Evolutionary conservation across 2,113 vertebrate genomes (phyloP), one percentile per base, ranked within the genome.

Genomic region (Rhinopithecus roxellana): DNA sequence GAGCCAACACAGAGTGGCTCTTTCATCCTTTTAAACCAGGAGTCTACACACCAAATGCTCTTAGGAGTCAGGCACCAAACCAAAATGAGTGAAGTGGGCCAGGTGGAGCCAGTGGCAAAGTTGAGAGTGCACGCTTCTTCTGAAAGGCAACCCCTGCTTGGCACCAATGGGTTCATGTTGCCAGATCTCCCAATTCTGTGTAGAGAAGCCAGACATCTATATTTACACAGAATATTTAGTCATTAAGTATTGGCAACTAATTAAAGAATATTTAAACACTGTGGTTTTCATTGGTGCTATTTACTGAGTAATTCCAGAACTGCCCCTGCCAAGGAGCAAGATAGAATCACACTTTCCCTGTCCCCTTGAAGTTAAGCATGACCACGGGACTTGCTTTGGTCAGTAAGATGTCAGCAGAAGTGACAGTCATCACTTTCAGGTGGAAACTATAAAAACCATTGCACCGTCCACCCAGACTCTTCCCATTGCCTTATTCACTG

Each of bases 151-250:
- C 16, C 2, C 2, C 30, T 20, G 72, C 75, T 72, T 14, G 18
- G 13, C 7, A 14, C 45, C 45, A 6, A 2, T 6, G 22, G 20
- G 5, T n/a, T 67, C 0, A 16, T 5, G 13, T 9, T 9, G 18
- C 67, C 48, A 14, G 6, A 17, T 18, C 16, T 38, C 22, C 43
- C 6, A 0, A 6, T 35, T 74, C 57, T 78, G 6, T 14, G 8
- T 43, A 43, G 35, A 74, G 74, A 57, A 69, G 40, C 70, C 88
- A 83, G 61, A 43, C 59, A 30, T 25, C 88, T 75, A 3, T n/a
- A 40, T 38, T 83, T 32, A 18, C 23, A 12, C 52, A 43, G 86
- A 79, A 32, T n/a, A 69, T 14, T 79, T 48, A 64, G 50, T 43
- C 35, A 50, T 43, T 35, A 82, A 35, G 17, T 8, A 45, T 74